Conservation (phyloP, 2,797 vertebrate genomes). For the Clamator glandarius region DNA sequence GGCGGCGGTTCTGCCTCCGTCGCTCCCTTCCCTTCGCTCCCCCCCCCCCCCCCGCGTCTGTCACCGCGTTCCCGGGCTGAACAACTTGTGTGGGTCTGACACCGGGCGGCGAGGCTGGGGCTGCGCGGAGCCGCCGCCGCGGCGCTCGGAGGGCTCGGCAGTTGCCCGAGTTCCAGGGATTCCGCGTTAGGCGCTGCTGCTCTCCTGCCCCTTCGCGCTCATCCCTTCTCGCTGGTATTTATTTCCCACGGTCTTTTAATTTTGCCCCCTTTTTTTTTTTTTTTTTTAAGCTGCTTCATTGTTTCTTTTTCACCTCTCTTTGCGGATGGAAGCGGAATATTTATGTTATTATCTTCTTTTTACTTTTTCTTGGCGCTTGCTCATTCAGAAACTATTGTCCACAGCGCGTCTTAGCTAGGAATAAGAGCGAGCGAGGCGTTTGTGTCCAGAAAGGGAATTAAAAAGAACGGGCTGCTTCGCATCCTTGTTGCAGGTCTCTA, state of each 20-base stretch:
- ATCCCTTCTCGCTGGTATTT: slow-evolving; percentile 52
- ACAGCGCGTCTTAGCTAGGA: slow-evolving; percentile 48
- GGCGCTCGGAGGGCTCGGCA: slow-evolving; percentile 78
- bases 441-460: slow-evolving; percentile 74
- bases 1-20: neutral
- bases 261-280: slow-evolving; percentile 55
- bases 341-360: neutral
- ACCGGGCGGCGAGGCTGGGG: neutral
- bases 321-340: neutral
- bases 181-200: slow-evolving; percentile 44
- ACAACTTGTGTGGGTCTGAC: slow-evolving; percentile 70
- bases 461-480: slow-evolving; percentile 63
- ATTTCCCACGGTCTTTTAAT: slow-evolving; percentile 16
- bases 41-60: neutral
- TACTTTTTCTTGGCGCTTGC: slow-evolving; percentile 49
- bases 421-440: slow-evolving; percentile 67
- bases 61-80: slow-evolving; percentile 56
- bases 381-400: slow-evolving; percentile 69
- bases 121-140: slow-evolving; percentile 58
- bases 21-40: neutral
- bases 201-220: slow-evolving; percentile 53
- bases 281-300: neutral
- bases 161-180: slow-evolving; percentile 72
- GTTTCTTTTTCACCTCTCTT: neutral
- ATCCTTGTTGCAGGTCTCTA: slow-evolving; percentile 64